Percentiles rank a stretch among this genome's conserved stretches.
phyloP scores from a whole-genome alignment of 2,797 vertebrate species.

The Acropternis orthonyx region DNA sequence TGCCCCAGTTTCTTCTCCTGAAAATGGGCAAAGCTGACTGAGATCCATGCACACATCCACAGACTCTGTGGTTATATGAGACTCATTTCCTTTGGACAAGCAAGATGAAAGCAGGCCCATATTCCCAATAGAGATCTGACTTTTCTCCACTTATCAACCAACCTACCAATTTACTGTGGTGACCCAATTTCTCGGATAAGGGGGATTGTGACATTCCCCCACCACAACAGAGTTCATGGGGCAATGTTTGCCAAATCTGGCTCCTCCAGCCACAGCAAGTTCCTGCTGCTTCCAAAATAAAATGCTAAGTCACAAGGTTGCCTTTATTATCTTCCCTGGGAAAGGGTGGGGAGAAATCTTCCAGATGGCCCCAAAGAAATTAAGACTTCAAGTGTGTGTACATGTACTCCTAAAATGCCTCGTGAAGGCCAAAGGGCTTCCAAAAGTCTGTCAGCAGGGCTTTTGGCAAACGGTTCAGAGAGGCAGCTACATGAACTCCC shows the following conservation, averaged over 20 bases:
- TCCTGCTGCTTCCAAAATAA: slow-evolving; percentile 53
- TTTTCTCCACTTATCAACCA: background rate
- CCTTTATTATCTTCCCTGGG: slow-evolving; percentile 11
- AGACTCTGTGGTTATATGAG: background rate
- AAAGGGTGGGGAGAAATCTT: background rate
- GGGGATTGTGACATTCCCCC: background rate
- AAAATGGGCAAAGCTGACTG: background rate
- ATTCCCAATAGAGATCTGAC: background rate
- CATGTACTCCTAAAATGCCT: background rate
- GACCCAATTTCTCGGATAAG: background rate
- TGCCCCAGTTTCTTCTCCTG: background rate
- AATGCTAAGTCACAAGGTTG: slow-evolving; percentile 41
- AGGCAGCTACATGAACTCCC: background rate
- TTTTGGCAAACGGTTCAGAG: background rate
- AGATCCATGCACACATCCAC: background rate
- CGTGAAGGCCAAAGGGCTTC: background rate
- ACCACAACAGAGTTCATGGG: background rate
- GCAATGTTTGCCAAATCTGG: background rate
- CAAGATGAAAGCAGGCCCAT: background rate
- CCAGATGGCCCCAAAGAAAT: slow-evolving; percentile 28
- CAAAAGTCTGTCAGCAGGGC: background rate
- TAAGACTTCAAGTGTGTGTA: background rate
- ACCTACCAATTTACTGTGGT: background rate
- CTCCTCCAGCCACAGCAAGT: background rate
- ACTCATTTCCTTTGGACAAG: background rate